phyloP scores from a whole-genome alignment of 2,888 invertebrate genomes.

The Troides aeacus region DNA sequence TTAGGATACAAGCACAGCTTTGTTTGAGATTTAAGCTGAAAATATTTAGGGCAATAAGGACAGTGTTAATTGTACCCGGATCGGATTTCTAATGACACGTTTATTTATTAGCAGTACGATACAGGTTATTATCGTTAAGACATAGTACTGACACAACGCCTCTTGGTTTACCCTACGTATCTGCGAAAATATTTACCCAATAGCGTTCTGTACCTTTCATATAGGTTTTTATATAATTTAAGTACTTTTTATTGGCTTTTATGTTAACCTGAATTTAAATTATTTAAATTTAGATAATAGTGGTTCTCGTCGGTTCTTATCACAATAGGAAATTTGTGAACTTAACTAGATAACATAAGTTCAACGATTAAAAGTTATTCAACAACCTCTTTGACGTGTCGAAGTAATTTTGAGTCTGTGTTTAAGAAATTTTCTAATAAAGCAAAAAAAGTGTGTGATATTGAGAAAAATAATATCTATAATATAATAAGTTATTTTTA shows the following conservation, averaged over 20 bases:
- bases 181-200: too few species aligned
- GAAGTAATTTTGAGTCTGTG: neutral
- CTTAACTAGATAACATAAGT: neutral
- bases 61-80: slow-evolving; percentile 11
- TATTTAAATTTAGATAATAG: too few species aligned
- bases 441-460: neutral
- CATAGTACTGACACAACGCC: too few species aligned
- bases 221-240: too few species aligned
- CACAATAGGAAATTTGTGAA: neutral
- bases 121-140: neutral
- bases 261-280: too few species aligned
- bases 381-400: neutral
- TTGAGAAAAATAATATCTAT: neutral
- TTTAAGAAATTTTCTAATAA: neutral
- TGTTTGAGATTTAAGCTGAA: slow-evolving; percentile 24
- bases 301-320: neutral
- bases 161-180: too few species aligned
- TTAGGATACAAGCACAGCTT: slow-evolving; percentile 19
- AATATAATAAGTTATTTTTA: neutral
- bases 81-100: slow-evolving; percentile 24
- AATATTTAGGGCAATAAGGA: slow-evolving; percentile 25
- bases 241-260: too few species aligned
- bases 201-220: too few species aligned
- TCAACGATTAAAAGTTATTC: neutral
- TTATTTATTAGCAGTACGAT: slow-evolving; percentile 40